phyloP scores from a whole-genome alignment of 2,113 vertebrate species.

The Haemorhous mexicanus region DNA sequence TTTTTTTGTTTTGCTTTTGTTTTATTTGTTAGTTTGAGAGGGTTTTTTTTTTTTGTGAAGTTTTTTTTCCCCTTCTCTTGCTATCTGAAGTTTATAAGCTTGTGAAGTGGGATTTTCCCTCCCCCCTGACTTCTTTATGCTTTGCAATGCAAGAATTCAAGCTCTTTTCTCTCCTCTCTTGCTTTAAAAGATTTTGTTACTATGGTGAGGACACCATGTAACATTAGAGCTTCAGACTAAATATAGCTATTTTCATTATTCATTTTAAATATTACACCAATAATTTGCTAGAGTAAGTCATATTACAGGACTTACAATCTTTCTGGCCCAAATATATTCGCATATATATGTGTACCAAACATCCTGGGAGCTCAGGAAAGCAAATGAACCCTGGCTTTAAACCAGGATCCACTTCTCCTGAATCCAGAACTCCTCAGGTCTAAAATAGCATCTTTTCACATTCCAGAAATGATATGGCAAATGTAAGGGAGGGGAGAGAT shows the following conservation, averaged over 20 bases:
- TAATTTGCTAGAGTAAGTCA: not conserved
- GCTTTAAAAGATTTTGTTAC: constrained; percentile 26
- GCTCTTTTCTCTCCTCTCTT: not conserved
- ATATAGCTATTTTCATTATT: constrained; percentile 32
- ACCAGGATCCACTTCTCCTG: not conserved
- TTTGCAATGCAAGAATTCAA: not conserved
- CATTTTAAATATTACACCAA: not conserved
- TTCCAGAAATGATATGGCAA: not conserved
- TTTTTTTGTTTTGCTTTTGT: fast-evolving
- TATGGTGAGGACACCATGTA: constrained; percentile 29
- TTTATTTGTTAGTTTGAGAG: not conserved
- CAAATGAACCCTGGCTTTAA: not conserved
- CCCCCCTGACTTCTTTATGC: not conserved
- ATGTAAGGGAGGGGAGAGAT: not conserved
- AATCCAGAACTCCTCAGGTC: not conserved
- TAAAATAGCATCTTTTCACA: not conserved
- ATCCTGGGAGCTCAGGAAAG: not conserved
- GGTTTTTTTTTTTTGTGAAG: not conserved
- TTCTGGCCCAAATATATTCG: not conserved
- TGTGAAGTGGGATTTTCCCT: not conserved
- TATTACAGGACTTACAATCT: not conserved
- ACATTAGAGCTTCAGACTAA: constrained; percentile 8
- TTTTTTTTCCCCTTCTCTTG: not conserved
- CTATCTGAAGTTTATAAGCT: not conserved
- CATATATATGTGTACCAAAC: not conserved